Percentiles rank a stretch among this genome's conserved stretches.
These are phyloP conservation scores for Synanceia verrucosa DNA, from an alignment of 2,797 vertebrate genomes.

Conservation along the genomic window DNA sequence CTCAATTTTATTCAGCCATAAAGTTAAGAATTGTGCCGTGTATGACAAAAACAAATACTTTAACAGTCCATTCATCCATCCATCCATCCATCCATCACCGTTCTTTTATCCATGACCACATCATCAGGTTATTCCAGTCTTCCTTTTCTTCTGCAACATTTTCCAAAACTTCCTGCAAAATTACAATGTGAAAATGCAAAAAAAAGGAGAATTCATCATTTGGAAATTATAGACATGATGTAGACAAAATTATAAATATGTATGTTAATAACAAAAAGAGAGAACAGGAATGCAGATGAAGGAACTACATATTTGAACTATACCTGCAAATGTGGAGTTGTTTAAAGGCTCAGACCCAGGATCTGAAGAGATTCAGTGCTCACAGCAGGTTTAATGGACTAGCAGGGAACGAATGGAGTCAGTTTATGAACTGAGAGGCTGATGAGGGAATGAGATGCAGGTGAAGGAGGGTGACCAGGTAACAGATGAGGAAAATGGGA, in stretches of 20 bases:
- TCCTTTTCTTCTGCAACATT: fast-evolving
- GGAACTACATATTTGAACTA: background rate
- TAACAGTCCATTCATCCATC: background rate
- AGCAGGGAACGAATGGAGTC: background rate
- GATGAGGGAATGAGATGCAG: constrained; percentile 1
- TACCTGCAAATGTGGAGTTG: background rate
- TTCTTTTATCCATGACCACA: fast-evolving
- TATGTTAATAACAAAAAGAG: background rate
- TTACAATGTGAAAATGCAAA: background rate
- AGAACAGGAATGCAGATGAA: background rate
- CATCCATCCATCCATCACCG: background rate
- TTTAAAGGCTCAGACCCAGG: background rate
- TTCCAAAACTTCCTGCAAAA: background rate
- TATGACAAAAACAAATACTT: background rate
- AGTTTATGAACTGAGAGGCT: background rate
- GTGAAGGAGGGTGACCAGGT: background rate
- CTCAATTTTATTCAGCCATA: background rate
- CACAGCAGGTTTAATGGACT: background rate
- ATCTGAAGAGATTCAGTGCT: background rate
- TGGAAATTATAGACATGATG: background rate
- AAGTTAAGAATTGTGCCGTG: background rate
- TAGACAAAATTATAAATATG: too few species aligned
- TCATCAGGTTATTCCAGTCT: background rate
- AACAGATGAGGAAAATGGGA: background rate
- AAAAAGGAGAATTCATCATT: background rate